phyloP scores from a whole-genome alignment of 2,113 vertebrate genomes.

The Gasterosteus aculeatus region DNA sequence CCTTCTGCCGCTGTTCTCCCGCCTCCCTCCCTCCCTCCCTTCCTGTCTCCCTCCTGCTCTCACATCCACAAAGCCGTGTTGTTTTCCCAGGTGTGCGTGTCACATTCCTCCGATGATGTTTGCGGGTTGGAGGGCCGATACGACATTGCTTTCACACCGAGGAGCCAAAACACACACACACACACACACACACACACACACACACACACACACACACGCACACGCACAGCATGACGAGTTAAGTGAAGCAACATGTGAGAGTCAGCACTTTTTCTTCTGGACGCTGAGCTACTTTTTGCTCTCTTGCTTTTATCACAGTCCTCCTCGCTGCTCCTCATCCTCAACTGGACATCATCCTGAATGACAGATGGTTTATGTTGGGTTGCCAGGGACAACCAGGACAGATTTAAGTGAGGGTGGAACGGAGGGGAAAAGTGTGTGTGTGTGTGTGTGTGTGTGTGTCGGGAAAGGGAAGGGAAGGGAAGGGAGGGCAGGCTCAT shows the following conservation, averaged over 20 bases:
- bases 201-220: constrained; percentile 39
- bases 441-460: neutral
- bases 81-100: constrained; percentile 63
- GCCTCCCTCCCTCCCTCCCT: neutral
- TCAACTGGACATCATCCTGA: constrained; percentile 55
- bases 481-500: constrained; percentile 27
- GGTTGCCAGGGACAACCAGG: constrained; percentile 84
- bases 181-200: constrained; percentile 1
- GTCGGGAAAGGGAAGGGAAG: too few relatives aligned
- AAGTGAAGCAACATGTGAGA: neutral
- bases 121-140: constrained; percentile 56
- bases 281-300: neutral
- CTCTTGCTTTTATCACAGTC: neutral
- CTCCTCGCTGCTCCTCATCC: constrained; percentile 2
- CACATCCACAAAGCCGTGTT: constrained; percentile 41
- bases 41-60: neutral
- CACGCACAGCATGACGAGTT: neutral
- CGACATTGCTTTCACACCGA: constrained; percentile 61
- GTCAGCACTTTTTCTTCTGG: neutral
- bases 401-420: constrained; percentile 61
- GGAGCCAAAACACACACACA: constrained; percentile 50
- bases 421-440: constrained; percentile 9
- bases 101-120: constrained; percentile 60
- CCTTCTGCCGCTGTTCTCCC: neutral
- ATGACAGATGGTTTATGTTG: constrained; percentile 64